Base-by-base conservation (phyloP, 2,888 invertebrate species). In the Atrina japonica region DNA sequence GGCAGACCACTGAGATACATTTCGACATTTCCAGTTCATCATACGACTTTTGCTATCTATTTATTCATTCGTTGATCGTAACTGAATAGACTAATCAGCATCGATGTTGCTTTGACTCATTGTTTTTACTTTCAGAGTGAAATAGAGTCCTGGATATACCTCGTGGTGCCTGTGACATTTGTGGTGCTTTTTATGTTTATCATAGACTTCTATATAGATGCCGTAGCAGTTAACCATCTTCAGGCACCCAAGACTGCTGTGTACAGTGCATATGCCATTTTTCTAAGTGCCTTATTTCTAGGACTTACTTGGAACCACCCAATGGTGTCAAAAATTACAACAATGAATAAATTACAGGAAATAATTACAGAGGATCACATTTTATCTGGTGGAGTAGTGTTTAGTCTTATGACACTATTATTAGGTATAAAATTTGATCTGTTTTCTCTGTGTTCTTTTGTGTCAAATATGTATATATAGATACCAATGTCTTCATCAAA, bases 141-240 rank as follows among this genome's bases (percentile, higher is more conserved):
- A 65, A 76, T 84, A 6, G 80, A 86, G 25, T 89, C 89, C 0
- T 89, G 87, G 88, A 29, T 83, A 27, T 84, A 84, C 59, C 65
- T 89, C 11, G 40, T 89, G n/a, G 74, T 90, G 25, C 89, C 89
- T 11, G 73, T 90, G n/a, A 35, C 86, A 3, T 76, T 91, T n/a
- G 88, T 91, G 14, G 82, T 91, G 29, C 61, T 91, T 11, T 88
- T 91, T 71, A 89, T 92, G 6, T 90, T 91, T 71, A 87, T 92
- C 18, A 77, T 91, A n/a, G 91, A 92, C 85, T 92, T 91, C 81
- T 92, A 92, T 81, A 89, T 91, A 2, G 92, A 92, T 74, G 82
- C 87, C 3, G 85, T 90, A 1, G 88, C 90, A 68, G 63, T 77
- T 7, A 89, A 86, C 63, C 89, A 88, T 73, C 84, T 91, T 23